These are phyloP conservation scores for Zaprionus camerounensis DNA, from an alignment of 1,140 invertebrate species.

Conservation along the genomic window DNA sequence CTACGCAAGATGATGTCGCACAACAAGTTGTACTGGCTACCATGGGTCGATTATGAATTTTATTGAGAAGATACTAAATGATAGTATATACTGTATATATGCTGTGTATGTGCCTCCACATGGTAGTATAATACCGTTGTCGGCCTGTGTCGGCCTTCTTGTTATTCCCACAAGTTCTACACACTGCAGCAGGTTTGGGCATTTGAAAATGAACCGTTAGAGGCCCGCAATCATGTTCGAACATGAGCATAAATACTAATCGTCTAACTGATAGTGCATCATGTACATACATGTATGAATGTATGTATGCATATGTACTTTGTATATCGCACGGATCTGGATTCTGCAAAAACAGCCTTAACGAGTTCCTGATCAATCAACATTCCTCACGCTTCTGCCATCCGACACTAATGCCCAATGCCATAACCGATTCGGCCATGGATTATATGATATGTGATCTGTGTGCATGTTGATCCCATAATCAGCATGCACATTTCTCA, in stretches of 20 bases:
- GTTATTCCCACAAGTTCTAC: slow-evolving; percentile 20
- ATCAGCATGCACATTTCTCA: slow-evolving; percentile 19
- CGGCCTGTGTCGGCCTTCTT: slow-evolving; percentile 3
- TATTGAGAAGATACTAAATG: slow-evolving; percentile 59
- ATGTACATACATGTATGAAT: background rate
- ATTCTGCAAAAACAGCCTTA: background rate
- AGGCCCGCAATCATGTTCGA: slow-evolving; percentile 13
- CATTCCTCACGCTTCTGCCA: slow-evolving; percentile 10
- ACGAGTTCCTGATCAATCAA: slow-evolving; percentile 28
- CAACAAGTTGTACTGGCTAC: slow-evolving; percentile 74
- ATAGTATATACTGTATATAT: slow-evolving; percentile 7
- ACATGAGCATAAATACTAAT: slow-evolving; percentile 29
- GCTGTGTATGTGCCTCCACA: background rate
- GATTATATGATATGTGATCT: slow-evolving; percentile 10
- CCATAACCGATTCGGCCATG: background rate
- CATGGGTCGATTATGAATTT: slow-evolving; percentile 66
- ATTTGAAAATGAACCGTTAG: slow-evolving; percentile 31
- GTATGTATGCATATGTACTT: background rate
- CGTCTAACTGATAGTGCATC: slow-evolving; percentile 3
- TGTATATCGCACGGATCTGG: slow-evolving; percentile 1
- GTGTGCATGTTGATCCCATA: slow-evolving; percentile 10
- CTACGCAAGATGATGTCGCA: slow-evolving; percentile 43
- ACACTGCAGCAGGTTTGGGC: slow-evolving; percentile 28
- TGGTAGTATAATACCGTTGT: slow-evolving; percentile 61
- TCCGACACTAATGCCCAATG: slow-evolving; percentile 28